Conservation (phyloP, 2,797 vertebrate genomes). For the Nasua narica region DNA sequence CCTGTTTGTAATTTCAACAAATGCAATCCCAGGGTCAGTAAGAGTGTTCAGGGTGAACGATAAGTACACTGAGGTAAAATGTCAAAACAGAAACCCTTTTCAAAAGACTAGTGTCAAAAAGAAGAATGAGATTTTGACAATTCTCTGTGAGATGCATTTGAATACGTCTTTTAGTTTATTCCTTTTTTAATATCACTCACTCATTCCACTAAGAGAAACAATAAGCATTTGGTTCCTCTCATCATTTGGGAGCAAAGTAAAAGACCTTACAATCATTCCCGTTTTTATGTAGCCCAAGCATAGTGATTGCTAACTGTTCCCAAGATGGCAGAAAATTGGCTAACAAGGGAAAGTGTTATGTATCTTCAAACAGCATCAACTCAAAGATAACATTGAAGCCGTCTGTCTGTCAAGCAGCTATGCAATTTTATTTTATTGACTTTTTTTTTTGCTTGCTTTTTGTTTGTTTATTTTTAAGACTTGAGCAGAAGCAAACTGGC, state of each 20-base stretch:
- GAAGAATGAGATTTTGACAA: constrained; percentile 44
- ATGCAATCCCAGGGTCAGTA: constrained; percentile 70
- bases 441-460: not conserved
- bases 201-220: constrained; percentile 1
- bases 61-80: constrained; percentile 63
- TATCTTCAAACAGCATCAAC: not conserved
- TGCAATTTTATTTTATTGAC: not conserved
- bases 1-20: constrained; percentile 73
- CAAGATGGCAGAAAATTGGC: not conserved
- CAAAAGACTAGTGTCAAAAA: constrained; percentile 62
- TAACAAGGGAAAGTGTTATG: not conserved
- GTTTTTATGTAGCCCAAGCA: not conserved
- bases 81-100: constrained; percentile 76
- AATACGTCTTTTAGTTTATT: constrained; percentile 50
- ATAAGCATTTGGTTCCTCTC: not conserved
- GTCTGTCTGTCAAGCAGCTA: not conserved
- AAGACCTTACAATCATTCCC: not conserved
- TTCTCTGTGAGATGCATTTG: constrained; percentile 52
- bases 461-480: not conserved
- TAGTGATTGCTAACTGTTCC: not conserved
- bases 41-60: not conserved
- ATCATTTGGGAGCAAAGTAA: not conserved
- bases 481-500: not conserved
- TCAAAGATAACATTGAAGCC: not conserved
- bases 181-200: constrained; percentile 43